Percentiles rank a stretch among this genome's conserved stretches.
phyloP scores from a whole-genome alignment of 2,888 invertebrate genomes.

The Silvanus unidentatus region DNA sequence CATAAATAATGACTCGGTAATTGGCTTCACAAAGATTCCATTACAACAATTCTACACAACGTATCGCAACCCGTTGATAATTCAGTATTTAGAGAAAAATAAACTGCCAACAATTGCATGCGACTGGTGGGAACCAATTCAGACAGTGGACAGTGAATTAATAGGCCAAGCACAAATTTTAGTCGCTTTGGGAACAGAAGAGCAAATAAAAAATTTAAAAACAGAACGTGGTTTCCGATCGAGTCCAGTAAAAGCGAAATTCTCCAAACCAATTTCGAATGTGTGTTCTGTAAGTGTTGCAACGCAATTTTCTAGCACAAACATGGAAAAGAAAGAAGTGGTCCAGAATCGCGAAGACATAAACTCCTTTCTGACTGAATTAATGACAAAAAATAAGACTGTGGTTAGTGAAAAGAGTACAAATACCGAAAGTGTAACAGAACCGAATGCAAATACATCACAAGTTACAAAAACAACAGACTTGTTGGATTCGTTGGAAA shows the following conservation, averaged over 20 bases:
- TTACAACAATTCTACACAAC: constrained; percentile 58
- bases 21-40: constrained; percentile 52
- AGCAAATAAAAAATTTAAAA: constrained; percentile 54
- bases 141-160: constrained; percentile 44
- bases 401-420: not conserved
- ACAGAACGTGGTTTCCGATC: constrained; percentile 41
- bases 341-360: no score
- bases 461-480: constrained; percentile 31
- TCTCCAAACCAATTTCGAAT: constrained; percentile 7
- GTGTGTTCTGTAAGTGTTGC: no score
- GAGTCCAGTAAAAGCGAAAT: constrained; percentile 30
- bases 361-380: no score
- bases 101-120: constrained; percentile 56
- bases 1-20: constrained; percentile 36
- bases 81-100: constrained; percentile 50
- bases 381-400: no score
- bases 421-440: constrained; percentile 31
- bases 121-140: constrained; percentile 55
- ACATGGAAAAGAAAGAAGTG: no score
- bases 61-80: constrained; percentile 52
- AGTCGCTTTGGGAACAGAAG: constrained; percentile 55
- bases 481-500: constrained; percentile 41
- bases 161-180: constrained; percentile 54
- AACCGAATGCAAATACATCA: constrained; percentile 25
- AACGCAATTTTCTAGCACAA: no score